Evolutionary conservation across 1,140 invertebrate genomes (phyloP), one percentile per base, ranked within the genome.

Genomic region (Zaprionus africanus): DNA sequence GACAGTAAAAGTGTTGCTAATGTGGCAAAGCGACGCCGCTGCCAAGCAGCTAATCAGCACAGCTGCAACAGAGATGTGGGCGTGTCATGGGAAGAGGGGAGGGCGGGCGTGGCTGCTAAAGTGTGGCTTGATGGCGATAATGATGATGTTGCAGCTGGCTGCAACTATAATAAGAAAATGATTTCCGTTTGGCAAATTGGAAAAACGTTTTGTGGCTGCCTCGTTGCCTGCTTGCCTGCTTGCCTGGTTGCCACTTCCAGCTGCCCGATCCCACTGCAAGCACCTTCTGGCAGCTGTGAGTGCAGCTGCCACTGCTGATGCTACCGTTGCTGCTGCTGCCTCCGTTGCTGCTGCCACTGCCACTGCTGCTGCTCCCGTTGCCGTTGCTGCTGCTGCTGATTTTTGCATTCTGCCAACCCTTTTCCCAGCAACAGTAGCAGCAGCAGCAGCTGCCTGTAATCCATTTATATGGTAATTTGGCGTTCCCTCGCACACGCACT

Each of bases 111-210:
- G 36, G 9, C 7, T 28, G 19, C 46, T 22, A 49, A 22, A 49
- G 46, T 12, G 22, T 17, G n/a, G 41, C 41, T 46, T 51, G 46
- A 51, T 36, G 63, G 53, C 74, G 66, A 60, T 76, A 56, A 63
- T 83, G 65, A 54, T 76, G 63, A 63, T 58, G 66, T 28, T 72
- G 67, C 41, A 72, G 63, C 64, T 70, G 70, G 59, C 63, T 88
- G 85, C 78, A 88, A 88, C 84, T 88, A 90, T 88, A 88, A 87
- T 88, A 88, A 81, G 84, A 81, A 88, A 88, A 88, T 88, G 81
- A 88, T 88, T 90, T 88, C 84, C 84, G 85, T 88, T 90, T 90
- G 84, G 84, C 84, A 88, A 88, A 88, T 88, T 88, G 84, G 84
- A 88, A 88, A 87, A 90, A 79, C 84, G 84, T 81, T 90, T 76